A percentile compares a stretch with the other conserved stretches of the same genome.
Evolutionary conservation across 2,113 vertebrate genomes (phyloP).

Genomic region (Malaclemys terrapin): DNA sequence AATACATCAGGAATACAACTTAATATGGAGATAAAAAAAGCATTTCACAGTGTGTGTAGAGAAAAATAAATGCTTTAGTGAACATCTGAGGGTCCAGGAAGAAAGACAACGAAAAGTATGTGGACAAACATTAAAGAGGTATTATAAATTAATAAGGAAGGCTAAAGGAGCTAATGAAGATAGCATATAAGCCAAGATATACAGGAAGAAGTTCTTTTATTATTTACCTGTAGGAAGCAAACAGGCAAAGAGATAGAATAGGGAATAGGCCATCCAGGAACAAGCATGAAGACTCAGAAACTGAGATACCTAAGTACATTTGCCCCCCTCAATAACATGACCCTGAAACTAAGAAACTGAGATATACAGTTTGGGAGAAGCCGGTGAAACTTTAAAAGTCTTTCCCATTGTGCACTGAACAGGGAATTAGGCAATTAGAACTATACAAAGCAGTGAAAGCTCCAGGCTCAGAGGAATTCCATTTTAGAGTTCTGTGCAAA

Average conservation of each 20-base stretch:
- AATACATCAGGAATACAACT: not conserved
- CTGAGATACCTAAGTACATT: not conserved
- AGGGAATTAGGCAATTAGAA: slow-evolving; percentile 47
- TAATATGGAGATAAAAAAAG: not conserved
- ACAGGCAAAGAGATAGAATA: not conserved
- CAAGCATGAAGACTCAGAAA: not conserved
- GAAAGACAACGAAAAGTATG: not conserved
- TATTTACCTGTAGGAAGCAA: not conserved
- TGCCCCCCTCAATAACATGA: not conserved
- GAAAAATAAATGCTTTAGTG: not conserved
- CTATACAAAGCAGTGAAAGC: not conserved
- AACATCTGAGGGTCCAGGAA: not conserved
- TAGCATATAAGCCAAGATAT: slow-evolving; percentile 8
- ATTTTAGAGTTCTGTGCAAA: slow-evolving; percentile 24
- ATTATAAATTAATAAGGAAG: slow-evolving; percentile 7
- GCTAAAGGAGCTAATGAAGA: slow-evolving; percentile 37
- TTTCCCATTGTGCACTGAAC: not conserved
- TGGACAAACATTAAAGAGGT: not conserved
- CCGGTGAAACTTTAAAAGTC: slow-evolving; percentile 27
- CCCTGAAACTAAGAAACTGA: not conserved
- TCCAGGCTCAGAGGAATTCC: not conserved
- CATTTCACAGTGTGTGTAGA: not conserved
- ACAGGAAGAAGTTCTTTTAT: not conserved
- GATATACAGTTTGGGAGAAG: not conserved
- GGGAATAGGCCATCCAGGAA: not conserved